phyloP scores from a whole-genome alignment of 2,888 invertebrate genomes.

The Zaprionus obscuricornis region DNA sequence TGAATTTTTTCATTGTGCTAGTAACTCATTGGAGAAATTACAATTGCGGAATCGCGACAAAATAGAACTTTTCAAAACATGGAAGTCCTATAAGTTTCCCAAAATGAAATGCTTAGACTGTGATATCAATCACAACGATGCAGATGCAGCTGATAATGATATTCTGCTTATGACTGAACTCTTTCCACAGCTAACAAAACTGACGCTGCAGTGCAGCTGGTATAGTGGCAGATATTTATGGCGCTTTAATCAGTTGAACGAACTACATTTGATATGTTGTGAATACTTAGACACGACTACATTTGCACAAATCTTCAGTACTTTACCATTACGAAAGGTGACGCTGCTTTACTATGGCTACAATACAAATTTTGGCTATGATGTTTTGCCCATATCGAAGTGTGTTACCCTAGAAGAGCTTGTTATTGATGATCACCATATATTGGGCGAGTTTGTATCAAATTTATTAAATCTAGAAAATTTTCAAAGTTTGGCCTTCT shows the following conservation, averaged over 20 bases:
- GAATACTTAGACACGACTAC: conserved; percentile 18
- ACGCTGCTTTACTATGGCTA: no score
- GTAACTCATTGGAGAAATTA: conserved; percentile 37
- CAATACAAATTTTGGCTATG: no score
- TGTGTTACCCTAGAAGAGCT: conserved; percentile 53
- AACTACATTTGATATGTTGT: conserved; percentile 47
- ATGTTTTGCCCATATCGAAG: no score
- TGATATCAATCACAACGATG: background rate
- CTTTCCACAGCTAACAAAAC: conserved; percentile 45
- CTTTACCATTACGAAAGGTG: conserved; percentile 45
- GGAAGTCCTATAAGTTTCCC: conserved; percentile 37
- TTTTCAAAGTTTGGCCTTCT: conserved; percentile 34
- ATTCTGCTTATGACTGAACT: conserved; percentile 36
- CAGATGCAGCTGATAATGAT: conserved; percentile 26
- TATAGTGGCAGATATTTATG: conserved; percentile 47
- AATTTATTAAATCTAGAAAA: conserved; percentile 34
- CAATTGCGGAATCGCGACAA: background rate
- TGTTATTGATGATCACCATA: conserved; percentile 51
- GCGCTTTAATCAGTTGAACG: conserved; percentile 30
- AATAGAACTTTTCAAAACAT: background rate
- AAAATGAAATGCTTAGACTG: conserved; percentile 33
- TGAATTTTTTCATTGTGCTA: conserved; percentile 32
- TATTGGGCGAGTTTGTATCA: conserved; percentile 33
- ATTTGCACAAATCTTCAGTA: conserved; percentile 24
- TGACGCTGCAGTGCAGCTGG: conserved; percentile 29